Evolutionary conservation across 92 coral and sea anemone species (phyloP).

Genomic region (Desmophyllum pertusum): DNA sequence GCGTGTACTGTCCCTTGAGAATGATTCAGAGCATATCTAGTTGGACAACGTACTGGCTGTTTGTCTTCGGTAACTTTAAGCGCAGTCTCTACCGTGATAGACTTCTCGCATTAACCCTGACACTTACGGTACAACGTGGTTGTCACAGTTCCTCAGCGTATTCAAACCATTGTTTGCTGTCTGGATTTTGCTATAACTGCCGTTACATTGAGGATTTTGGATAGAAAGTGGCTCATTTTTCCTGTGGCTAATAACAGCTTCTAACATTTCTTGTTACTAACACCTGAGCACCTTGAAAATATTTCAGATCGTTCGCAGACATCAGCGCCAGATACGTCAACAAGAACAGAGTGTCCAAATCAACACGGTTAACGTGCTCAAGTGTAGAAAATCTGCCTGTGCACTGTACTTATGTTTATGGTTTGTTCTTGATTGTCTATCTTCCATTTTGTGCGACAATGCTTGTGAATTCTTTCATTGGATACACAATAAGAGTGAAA

Average conservation of each 20-base stretch:
- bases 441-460: conserved; percentile 22
- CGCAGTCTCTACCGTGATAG: conserved; percentile 31
- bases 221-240: conserved; percentile 20
- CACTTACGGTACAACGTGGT: conserved; percentile 39
- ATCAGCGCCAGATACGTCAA: conserved; percentile 14
- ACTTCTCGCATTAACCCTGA: conserved; percentile 35
- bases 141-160: conserved; percentile 32
- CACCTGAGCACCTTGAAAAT: conserved; percentile 6
- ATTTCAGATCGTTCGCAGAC: conserved; percentile 28
- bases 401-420: conserved; percentile 27
- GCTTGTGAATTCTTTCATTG: neutral
- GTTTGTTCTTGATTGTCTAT: conserved; percentile 11
- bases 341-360: neutral
- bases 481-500: conserved; percentile 18
- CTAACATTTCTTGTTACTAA: conserved; percentile 4
- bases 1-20: conserved; percentile 19
- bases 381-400: conserved; percentile 14
- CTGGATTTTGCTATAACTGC: conserved; percentile 20
- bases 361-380: neutral
- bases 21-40: conserved; percentile 9
- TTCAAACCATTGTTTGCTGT: neutral
- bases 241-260: conserved; percentile 11
- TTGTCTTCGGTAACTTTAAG: conserved; percentile 36
- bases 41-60: conserved; percentile 37
- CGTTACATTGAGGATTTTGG: conserved; percentile 9